Percentiles rank a stretch among this genome's conserved stretches.
phyloP scores from a whole-genome alignment of 2,888 invertebrate species.

The Drymonia ruficornis region DNA sequence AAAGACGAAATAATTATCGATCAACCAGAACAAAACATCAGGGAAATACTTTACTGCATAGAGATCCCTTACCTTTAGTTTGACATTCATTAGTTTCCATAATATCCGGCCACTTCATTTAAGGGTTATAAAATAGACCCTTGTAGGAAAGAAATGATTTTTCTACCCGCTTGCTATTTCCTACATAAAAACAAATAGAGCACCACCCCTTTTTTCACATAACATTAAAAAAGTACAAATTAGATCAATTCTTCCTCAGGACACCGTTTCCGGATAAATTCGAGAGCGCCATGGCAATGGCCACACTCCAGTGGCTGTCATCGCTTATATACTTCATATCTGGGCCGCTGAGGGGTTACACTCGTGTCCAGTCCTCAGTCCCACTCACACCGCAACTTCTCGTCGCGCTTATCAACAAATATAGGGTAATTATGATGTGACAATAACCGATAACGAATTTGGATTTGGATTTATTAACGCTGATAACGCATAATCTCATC shows the following conservation, averaged over 20 bases:
- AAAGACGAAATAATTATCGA: no score
- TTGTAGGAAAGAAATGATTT: no score
- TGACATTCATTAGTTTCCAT: no score
- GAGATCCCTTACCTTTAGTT: no score
- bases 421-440: constrained; percentile 41
- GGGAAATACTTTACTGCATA: no score
- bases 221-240: not conserved
- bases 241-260: constrained; percentile 34
- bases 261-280: constrained; percentile 33
- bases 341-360: constrained; percentile 44
- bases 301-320: constrained; percentile 58
- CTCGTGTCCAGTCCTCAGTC: constrained; percentile 49
- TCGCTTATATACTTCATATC: constrained; percentile 47
- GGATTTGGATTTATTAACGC: not conserved
- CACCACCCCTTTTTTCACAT: no score
- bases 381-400: constrained; percentile 45
- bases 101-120: no score
- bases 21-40: no score
- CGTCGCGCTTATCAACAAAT: constrained; percentile 50
- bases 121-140: no score
- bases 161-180: no score
- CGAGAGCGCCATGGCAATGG: constrained; percentile 42
- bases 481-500: not conserved
- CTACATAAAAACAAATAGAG: no score
- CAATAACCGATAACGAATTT: not conserved